Evolutionary conservation across 2,797 vertebrate genomes (phyloP).

Genomic region (Huso huso): DNA sequence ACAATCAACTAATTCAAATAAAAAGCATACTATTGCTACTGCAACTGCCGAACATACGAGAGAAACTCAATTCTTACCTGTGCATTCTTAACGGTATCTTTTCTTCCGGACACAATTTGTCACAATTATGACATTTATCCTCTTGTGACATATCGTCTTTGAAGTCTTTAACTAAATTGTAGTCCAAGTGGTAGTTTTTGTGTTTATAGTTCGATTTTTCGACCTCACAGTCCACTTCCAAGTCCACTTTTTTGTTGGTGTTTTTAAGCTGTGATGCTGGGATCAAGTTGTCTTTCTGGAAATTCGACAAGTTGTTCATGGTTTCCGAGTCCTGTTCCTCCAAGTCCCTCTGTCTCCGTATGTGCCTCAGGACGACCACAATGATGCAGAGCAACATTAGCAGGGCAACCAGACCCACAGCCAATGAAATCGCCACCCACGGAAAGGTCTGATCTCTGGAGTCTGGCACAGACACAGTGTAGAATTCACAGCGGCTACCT

Average conservation of each 20-base stretch:
- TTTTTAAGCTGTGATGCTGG: constrained; percentile 90
- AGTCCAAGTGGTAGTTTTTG: constrained; percentile 94
- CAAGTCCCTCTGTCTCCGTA: constrained; percentile 63
- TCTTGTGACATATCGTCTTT: constrained; percentile 69
- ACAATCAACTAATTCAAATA: not conserved
- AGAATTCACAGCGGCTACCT: constrained; percentile 73
- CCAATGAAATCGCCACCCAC: constrained; percentile 88
- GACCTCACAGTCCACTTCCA: constrained; percentile 86
- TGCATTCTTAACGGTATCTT: constrained; percentile 84
- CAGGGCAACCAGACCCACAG: constrained; percentile 80
- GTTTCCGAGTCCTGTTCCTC: constrained; percentile 67
- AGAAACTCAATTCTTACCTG: constrained; percentile 66
- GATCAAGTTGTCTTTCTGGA: constrained; percentile 91
- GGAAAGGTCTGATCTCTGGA: constrained; percentile 62
- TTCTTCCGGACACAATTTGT: constrained; percentile 83
- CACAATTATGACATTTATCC: constrained; percentile 83
- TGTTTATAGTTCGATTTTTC: constrained; percentile 95
- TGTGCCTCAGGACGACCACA: constrained; percentile 77
- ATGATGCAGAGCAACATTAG: constrained; percentile 88
- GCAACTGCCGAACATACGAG: not conserved
- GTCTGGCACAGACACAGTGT: constrained; percentile 35
- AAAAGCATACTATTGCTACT: not conserved
- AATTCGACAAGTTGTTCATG: constrained; percentile 92
- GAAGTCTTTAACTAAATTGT: constrained; percentile 82
- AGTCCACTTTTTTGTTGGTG: constrained; percentile 89